Base-by-base conservation (phyloP, 1,140 invertebrate species). In the Euura saliciscinereae region DNA sequence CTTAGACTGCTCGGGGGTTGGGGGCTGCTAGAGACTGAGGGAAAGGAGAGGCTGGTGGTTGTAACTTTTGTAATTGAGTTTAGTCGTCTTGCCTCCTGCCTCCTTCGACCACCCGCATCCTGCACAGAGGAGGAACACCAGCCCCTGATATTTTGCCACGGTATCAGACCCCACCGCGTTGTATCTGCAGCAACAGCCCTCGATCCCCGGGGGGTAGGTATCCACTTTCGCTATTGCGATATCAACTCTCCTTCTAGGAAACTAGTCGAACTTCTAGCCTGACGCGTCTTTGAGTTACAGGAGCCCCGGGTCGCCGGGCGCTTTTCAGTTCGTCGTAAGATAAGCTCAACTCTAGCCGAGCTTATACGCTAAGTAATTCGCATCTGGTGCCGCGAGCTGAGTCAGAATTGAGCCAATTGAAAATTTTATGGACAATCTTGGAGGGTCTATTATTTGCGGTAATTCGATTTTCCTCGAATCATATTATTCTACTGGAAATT, bases 51-150 rank as follows among this genome's bases (percentile, higher is more conserved):
- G 74, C 71, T 76, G 74, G 70, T 65, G 76, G 78, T 75, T 76
- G 78, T 82, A 85, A 85, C 83, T 84, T 85, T 84, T 82, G 82
- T 84, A 85, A 85, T 85, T 84, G 80, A 85, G 82, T 85, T 84
- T 82, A 78, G 78, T 80, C 81, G 77, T 81, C 79, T 78, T 77
- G 75, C 76, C 76, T 42, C 66, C 66, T 8, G 43, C 66, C 8
- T 42, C 43, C 8, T 28, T 6, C 13, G 66, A 67, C 10, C 66
- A 11, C 51, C 43, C 43, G 8, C 13, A 64, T 13, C 59, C 59
- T 64, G 59, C 13, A 64, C 28, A 28, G 28, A 28, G 28, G 28
- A 28, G 28, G 28, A 28, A 28, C 28, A 28, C 28, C 28, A 28
- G 28, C 28, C 28, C 28, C 28, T 28, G 28, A 28, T 59, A 3